Base-by-base conservation (phyloP, 2,888 invertebrate genomes). In the Tetramorium bicarinatum region DNA sequence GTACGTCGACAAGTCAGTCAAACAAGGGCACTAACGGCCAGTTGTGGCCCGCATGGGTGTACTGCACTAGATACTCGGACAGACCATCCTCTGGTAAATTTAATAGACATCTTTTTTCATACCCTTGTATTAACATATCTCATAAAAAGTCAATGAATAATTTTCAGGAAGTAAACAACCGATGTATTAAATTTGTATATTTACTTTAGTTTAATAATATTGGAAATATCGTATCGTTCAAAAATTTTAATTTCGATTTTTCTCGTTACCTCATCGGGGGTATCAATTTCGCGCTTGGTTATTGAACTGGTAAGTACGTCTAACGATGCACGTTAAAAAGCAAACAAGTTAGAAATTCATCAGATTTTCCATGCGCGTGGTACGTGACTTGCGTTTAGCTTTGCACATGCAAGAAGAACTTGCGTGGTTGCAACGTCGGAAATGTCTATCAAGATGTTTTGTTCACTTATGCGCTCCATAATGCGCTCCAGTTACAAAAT, bases 31-130 rank as follows among this genome's bases (percentile, higher is more conserved):
- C 82, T 2, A 95, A 94, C 77, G 94, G 95, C 2, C 95, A 66
- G 3, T 18, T 98, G 93, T 99, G 98, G 98, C 99, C 99, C 0
- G 99, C 99, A 47, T 99, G 99, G 99, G 98, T 99, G 66, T 99
- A 98, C 95, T 99, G 99, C 95, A 99, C 99, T 9, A 96, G 99
- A 94, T 99, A 99, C 95, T 97, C 97, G 92, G 98, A 98, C 95
- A 96, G 98, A 92, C 98, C 98, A 7, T 98, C 98, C 95, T 98
- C 98, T 95, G 98, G 98, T 98, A 95, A 96, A 96, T 96, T 49
- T n/a, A 3, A 52, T 4, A 67, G 7, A 76, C 61, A 54, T 29
- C 3, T 18, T 59, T n/a, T 21, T 41, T n/a, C 9, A 18, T 13
- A 18, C 29, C 3, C 38, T 47, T 21, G 34, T 9, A 6, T 29